Evolutionary conservation across 2,113 vertebrate species (phyloP).

Genomic region (Chaenogobius annularis): DNA sequence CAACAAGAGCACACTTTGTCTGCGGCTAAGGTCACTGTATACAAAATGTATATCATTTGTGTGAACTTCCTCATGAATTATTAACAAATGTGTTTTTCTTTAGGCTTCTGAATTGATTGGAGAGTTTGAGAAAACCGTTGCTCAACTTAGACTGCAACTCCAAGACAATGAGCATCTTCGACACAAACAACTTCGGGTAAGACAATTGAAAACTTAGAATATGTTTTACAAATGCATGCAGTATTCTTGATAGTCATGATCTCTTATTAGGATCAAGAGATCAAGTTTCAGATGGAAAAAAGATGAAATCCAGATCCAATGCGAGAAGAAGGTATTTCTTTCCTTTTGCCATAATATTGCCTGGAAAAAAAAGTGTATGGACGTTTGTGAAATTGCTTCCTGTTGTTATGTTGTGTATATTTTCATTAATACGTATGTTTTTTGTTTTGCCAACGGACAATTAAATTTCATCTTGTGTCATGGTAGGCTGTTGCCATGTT

Average conservation of each 20-base stretch:
- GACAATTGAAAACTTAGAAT: neutral
- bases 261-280: slow-evolving; percentile 82
- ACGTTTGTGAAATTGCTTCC: no score
- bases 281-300: slow-evolving; percentile 81
- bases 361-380: no score
- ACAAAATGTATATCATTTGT: neutral
- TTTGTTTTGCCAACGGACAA: neutral
- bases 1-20: slow-evolving; percentile 85
- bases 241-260: neutral
- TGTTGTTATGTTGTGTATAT: no score
- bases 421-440: no score
- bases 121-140: slow-evolving; percentile 77
- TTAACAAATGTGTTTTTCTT: neutral
- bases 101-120: slow-evolving; percentile 83
- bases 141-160: slow-evolving; percentile 81
- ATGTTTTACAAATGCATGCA: slow-evolving; percentile 3
- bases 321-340: slow-evolving; percentile 85
- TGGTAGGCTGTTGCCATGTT: neutral
- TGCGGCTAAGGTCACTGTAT: slow-evolving; percentile 80
- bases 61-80: neutral
- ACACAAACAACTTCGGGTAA: slow-evolving; percentile 83
- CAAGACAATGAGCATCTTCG: slow-evolving; percentile 79
- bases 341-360: neutral
- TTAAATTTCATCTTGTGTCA: neutral
- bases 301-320: slow-evolving; percentile 75